Evolutionary conservation across 30 jellyfish, hydroid and myxozoan genomes (phyloP).

Genomic region (Cassiopea xamachana): DNA sequence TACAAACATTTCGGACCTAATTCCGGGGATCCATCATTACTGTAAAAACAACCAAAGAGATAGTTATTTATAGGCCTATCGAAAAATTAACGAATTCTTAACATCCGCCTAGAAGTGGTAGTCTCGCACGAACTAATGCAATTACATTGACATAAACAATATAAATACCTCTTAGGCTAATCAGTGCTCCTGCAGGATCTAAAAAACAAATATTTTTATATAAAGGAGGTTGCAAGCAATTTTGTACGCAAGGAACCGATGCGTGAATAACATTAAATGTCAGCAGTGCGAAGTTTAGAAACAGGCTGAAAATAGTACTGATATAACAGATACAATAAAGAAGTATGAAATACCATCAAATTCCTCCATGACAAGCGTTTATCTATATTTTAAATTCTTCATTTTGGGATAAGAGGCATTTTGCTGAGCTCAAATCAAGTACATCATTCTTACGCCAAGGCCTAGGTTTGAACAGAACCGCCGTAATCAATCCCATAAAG

Average conservation of each 20-base stretch:
- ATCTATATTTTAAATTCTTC: background rate
- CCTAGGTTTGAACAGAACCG: conserved; percentile 5
- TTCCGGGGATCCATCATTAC: background rate
- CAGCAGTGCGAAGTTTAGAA: background rate
- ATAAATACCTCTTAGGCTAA: conserved; percentile 4
- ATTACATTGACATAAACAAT: too few species aligned
- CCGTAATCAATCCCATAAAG: background rate
- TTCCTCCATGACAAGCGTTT: background rate
- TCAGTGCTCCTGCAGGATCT: conserved; percentile 14
- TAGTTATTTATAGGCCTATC: background rate
- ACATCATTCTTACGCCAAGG: background rate
- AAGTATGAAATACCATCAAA: background rate
- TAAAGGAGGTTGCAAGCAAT: background rate
- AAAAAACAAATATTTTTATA: background rate
- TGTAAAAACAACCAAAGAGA: background rate
- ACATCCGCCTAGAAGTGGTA: background rate
- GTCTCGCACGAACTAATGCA: background rate
- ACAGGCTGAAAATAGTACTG: background rate
- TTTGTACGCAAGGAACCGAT: background rate
- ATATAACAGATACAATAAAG: too few species aligned
- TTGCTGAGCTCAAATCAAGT: background rate
- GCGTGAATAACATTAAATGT: background rate
- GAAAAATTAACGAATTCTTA: background rate
- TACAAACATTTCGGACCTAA: background rate
- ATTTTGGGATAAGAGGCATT: background rate